Base-by-base conservation (phyloP, 1,140 invertebrate species). In the Cecropterus lyciades region DNA sequence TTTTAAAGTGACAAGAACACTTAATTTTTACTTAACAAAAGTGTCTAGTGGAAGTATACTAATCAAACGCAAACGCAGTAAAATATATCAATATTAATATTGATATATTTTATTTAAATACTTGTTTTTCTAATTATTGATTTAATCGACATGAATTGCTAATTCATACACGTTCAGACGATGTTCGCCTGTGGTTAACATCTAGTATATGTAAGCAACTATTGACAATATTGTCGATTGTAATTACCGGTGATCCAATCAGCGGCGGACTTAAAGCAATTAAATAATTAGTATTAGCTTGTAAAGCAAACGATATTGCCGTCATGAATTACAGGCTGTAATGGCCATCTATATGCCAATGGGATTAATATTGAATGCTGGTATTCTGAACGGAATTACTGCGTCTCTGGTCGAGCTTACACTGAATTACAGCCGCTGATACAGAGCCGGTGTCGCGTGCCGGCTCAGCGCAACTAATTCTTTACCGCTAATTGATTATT, bases 331-430 rank as follows among this genome's bases (percentile, higher is more conserved):
- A 82, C 82, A 79, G 67, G 68, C 69, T 67, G 79, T 85, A 83
- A 84, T 82, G 76, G 77, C 80, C 79, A 83, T 81, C 80, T 84
- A 84, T 85, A 84, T 84, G 81, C 84, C 85, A 85, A 87, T 86
- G 82, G 82, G 77, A 87, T 90, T 87, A 87, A 87, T 87, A 89
- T 87, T 88, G 85, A 87, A 87, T 84, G 82, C 76, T 75, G 79
- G 78, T 79, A 82, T 82, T 84, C 82, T 82, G 80, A 70, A 65
- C 73, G 73, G 73, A 86, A 90, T 90, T 87, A 87, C 80, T 79
- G 72, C 77, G 69, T 78, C 82, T 83, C 80, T 82, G 73, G 79
- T 80, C 76, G 79, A 82, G 82, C 80, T 82, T 82, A 72, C 73
- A 62, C 80, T 85, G 77, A 85, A 86, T 86, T 85, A 89, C 82